Evolutionary conservation across 2,113 vertebrate species (phyloP).

Genomic region (Megaptera novaeangliae): DNA sequence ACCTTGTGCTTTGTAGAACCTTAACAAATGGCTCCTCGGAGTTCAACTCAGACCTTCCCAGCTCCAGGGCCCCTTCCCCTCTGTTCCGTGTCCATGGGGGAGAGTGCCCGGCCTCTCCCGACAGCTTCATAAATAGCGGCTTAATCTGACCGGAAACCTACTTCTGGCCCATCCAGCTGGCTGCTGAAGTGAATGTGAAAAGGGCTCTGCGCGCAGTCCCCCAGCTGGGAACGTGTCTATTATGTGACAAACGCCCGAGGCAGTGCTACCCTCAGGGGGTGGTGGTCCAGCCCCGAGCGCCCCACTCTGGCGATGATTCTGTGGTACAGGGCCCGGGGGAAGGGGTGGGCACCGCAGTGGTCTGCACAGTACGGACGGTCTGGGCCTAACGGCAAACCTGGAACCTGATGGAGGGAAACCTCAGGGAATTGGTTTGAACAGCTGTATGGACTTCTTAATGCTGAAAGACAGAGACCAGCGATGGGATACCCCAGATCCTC

Average conservation of each 20-base stretch:
- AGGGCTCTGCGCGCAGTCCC: accelerated
- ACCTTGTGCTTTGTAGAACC: accelerated
- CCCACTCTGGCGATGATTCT: constrained; percentile 84
- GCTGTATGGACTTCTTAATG: constrained; percentile 67
- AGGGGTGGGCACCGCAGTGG: background rate
- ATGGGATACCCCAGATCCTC: constrained; percentile 52
- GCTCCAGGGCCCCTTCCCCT: background rate
- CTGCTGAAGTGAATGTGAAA: background rate
- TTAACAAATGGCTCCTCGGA: background rate
- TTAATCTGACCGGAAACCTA: background rate
- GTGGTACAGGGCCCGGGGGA: constrained; percentile 69
- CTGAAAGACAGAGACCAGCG: constrained; percentile 48
- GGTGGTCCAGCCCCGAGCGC: constrained; percentile 80
- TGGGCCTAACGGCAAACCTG: background rate
- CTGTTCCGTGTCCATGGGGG: background rate
- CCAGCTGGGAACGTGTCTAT: background rate
- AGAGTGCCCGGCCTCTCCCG: background rate
- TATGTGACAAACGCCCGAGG: constrained; percentile 89
- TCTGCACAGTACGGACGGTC: background rate
- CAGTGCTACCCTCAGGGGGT: constrained; percentile 85
- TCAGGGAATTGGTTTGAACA: constrained; percentile 59
- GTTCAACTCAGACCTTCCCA: background rate
- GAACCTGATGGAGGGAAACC: background rate
- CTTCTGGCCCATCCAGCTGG: background rate
- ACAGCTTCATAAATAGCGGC: background rate